Conservation (phyloP, 2,113 vertebrate genomes). For the Girardinichthys multiradiatus region DNA sequence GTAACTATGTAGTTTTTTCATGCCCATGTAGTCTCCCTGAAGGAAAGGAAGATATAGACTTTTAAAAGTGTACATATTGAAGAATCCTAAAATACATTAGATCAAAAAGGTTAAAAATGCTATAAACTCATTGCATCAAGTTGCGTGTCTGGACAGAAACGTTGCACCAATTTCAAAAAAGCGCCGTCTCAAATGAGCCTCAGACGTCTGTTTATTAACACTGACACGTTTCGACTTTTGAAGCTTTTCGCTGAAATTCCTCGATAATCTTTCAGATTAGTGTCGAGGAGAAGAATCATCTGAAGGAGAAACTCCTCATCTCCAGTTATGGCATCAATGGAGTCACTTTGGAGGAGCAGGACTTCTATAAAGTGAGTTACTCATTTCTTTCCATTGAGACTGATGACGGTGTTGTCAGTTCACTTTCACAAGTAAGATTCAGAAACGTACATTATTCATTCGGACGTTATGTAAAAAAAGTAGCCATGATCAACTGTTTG, state of each 20-base stretch:
- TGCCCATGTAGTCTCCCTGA: not conserved
- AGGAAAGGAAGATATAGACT: not conserved
- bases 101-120: not conserved
- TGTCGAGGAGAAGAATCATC: constrained; percentile 77
- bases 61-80: not conserved
- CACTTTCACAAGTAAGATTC: not conserved
- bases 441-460: not conserved
- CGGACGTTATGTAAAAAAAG: not conserved
- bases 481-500: not conserved
- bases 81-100: not conserved
- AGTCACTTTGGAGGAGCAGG: constrained; percentile 69
- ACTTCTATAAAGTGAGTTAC: constrained; percentile 89
- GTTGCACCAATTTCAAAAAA: not conserved
- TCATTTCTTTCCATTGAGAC: constrained; percentile 6
- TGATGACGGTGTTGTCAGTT: not conserved
- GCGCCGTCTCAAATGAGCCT: not conserved
- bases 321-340: constrained; percentile 80
- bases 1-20: too few species aligned
- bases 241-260: constrained; percentile 16
- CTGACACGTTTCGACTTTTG: constrained; percentile 8
- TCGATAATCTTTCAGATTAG: constrained; percentile 78
- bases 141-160: not conserved
- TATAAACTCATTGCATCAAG: not conserved
- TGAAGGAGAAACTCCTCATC: constrained; percentile 76
- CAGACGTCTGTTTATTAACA: constrained; percentile 11